A percentile compares a stretch with the other conserved stretches of the same genome.
phyloP scores from a whole-genome alignment of 2,888 invertebrate genomes.

The Perizoma affinitatum region DNA sequence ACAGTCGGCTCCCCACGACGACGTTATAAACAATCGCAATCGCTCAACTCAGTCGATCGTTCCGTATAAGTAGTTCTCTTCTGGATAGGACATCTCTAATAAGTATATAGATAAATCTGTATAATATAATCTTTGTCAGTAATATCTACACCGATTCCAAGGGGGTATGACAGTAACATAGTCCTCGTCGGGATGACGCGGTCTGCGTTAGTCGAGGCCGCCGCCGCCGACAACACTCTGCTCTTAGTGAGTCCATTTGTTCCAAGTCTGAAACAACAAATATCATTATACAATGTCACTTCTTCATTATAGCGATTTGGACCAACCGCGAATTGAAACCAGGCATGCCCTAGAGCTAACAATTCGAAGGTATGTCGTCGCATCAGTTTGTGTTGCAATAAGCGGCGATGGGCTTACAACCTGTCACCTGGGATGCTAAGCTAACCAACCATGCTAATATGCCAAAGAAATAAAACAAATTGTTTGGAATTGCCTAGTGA shows the following conservation, averaged over 20 bases:
- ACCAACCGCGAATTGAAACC: no score
- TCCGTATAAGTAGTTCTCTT: conserved; percentile 74
- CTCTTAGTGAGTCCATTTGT: conserved; percentile 78
- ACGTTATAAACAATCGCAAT: conserved; percentile 70
- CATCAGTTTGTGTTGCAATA: neutral
- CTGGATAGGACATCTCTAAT: conserved; percentile 81
- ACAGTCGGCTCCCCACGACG: conserved; percentile 64
- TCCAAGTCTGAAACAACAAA: conserved; percentile 69
- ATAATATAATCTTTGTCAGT: conserved; percentile 83
- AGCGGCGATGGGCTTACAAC: no score
- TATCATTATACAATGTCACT: neutral
- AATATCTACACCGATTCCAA: conserved; percentile 83
- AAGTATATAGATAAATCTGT: conserved; percentile 83
- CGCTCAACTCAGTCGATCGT: conserved; percentile 78
- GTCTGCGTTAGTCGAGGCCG: conserved; percentile 51
- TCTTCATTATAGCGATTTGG: no score
- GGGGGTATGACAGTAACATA: conserved; percentile 75
- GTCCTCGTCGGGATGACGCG: conserved; percentile 59
- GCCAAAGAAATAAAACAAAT: no score
- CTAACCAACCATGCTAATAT: no score
- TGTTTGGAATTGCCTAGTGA: no score
- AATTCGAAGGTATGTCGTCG: neutral
- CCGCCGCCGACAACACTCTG: conserved; percentile 41
- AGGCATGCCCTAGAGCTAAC: neutral
- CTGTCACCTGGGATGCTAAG: no score